Percentiles rank a stretch among this genome's conserved stretches.
Evolutionary conservation across 2,797 vertebrate genomes (phyloP).

Genomic region (Picus viridis): DNA sequence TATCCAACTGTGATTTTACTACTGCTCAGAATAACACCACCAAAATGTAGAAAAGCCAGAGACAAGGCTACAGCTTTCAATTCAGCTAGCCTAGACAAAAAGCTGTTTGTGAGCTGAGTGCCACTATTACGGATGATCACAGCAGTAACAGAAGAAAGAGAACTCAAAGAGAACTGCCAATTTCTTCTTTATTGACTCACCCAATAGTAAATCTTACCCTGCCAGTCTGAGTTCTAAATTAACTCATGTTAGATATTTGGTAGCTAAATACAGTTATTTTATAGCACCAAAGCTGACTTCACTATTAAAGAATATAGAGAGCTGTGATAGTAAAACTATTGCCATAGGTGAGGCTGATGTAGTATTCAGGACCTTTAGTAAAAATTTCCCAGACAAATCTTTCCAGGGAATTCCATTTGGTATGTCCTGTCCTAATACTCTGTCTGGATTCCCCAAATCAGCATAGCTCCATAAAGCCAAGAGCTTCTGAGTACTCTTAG

Average conservation of each 20-base stretch:
- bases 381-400: neutral
- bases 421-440: neutral
- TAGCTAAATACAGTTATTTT: neutral
- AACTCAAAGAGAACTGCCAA: neutral
- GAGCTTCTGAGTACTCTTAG: neutral
- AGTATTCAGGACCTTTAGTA: neutral
- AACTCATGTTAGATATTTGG: neutral
- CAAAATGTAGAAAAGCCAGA: neutral
- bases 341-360: neutral
- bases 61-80: neutral
- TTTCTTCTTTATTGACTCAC: neutral
- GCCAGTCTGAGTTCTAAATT: neutral
- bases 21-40: neutral
- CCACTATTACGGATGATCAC: neutral
- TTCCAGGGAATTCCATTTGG: neutral
- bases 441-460: neutral
- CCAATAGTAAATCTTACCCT: neutral
- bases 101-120: neutral
- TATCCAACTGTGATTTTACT: slow-evolving; percentile 13
- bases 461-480: neutral
- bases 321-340: neutral
- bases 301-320: neutral
- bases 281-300: neutral
- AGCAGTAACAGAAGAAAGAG: neutral
- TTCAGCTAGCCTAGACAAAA: neutral